Evolutionary conservation across 2,797 vertebrate species (phyloP).

Genomic region (Iguana delicatissima): DNA sequence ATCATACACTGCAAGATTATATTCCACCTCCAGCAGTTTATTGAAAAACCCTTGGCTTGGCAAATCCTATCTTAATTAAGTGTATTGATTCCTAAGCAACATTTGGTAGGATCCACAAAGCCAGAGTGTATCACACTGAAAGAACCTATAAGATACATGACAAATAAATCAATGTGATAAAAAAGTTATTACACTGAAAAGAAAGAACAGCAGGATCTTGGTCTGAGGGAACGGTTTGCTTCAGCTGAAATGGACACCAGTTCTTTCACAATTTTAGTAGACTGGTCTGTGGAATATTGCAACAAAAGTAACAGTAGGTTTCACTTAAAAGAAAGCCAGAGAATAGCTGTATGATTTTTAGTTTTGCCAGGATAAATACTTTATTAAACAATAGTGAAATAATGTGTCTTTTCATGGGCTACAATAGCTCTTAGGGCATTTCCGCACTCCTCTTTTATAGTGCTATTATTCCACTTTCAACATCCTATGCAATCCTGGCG

Average conservation of each 20-base stretch:
- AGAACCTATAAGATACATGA: conserved; percentile 17
- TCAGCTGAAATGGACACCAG: neutral
- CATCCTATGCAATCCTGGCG: too few relatives aligned
- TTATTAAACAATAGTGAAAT: neutral
- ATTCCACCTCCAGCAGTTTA: conserved; percentile 14
- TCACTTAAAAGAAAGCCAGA: neutral
- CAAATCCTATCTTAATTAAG: conserved; percentile 44
- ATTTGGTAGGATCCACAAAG: conserved; percentile 32
- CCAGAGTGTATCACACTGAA: conserved; percentile 11
- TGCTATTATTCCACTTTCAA: too few relatives aligned
- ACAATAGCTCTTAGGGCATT: neutral
- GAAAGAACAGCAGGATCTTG: neutral
- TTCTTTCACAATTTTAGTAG: neutral
- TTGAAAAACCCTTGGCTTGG: conserved; percentile 23
- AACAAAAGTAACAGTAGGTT: neutral
- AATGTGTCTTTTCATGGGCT: neutral
- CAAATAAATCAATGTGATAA: conserved; percentile 37
- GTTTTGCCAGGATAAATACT: neutral
- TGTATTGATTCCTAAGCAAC: conserved; percentile 33
- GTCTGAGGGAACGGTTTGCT: conserved; percentile 2
- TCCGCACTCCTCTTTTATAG: too few relatives aligned
- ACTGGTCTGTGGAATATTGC: neutral
- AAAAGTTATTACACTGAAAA: conserved; percentile 19
- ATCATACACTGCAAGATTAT: conserved; percentile 3
- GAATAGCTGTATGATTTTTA: neutral